Base-by-base conservation (phyloP, 2,797 vertebrate species). In the Champsocephalus esox region DNA sequence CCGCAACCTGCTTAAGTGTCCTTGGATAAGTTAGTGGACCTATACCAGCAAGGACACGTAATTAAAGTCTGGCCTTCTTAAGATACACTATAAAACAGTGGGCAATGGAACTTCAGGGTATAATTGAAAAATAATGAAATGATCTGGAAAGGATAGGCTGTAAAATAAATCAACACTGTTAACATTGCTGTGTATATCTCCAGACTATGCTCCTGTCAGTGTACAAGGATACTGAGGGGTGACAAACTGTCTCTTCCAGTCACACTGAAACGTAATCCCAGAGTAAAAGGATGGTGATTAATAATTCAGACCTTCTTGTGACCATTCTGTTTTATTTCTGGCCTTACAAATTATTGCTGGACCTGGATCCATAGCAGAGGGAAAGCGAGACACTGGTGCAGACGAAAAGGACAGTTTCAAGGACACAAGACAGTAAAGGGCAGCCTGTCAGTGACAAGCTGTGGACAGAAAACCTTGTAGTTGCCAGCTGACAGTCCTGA, bases 241-340 rank as follows among this genome's bases (percentile, higher is more conserved):
- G 89, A 93, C 83, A 85, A 52, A 65, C 21, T 16, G 78, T 86
- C 76, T 73, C 76, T 70, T 62, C 32, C 55, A 82, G 82, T 81
- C 77, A 74, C 66, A 76, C 64, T 87, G 93, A 91, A 95, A 95
- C 83, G 70, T 74, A 91, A 94, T 87, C 90, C 88, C 81, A 46
- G 75, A 77, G 80, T 90, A 92, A 94, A 92, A 91, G 87, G 86
- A 66, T 71, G 55, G 17, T 44, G 71, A 94, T 95, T 77, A 95
- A 96, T 95, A 91, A 95, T 95, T 94, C 81, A 95, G 84, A 74
- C 57, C 76, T 87, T 92, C 81, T 89, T 92, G 82, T 85, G 88
- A 87, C 81, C 81, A 88, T 88, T 90, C 64, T 72, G 59, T 89
- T 92, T 91, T 90, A 92, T 93, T 94, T 93, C 67, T 85, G 86